These are phyloP conservation scores for Macaca mulatta DNA, from an alignment of 2,113 vertebrate genomes.

Conservation along the genomic window DNA sequence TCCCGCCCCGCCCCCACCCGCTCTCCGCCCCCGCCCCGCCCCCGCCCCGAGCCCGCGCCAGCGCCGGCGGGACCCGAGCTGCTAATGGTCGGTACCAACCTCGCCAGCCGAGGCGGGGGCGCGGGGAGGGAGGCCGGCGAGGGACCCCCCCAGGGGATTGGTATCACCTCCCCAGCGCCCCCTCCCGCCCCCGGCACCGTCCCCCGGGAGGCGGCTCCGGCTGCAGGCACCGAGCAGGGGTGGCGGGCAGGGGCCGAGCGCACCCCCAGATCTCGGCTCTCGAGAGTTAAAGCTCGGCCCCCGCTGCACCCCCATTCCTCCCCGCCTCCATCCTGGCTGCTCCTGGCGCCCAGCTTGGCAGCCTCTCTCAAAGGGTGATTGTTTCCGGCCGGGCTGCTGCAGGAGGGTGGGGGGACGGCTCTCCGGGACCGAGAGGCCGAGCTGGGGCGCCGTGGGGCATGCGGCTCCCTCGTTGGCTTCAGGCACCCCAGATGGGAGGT, in stretches of 20 bases:
- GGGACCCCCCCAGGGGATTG: conserved; percentile 66
- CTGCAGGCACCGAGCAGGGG: neutral
- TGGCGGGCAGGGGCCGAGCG: neutral
- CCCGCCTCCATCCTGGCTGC: conserved; percentile 62
- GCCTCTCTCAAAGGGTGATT: conserved; percentile 76
- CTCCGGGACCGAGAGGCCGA: neutral
- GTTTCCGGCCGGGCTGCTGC: conserved; percentile 60
- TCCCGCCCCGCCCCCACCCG: conserved; percentile 74
- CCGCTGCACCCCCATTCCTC: conserved; percentile 26
- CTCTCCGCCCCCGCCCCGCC: neutral
- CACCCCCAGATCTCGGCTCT: neutral
- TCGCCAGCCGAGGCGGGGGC: conserved; percentile 88
- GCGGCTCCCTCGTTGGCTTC: neutral
- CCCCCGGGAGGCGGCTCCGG: neutral
- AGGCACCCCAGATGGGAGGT: neutral
- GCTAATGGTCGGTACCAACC: conserved; percentile 92
- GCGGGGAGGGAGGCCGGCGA: conserved; percentile 31
- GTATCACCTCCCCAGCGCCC: conserved; percentile 53
- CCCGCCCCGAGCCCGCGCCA: conserved; percentile 7
- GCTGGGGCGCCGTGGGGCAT: neutral
- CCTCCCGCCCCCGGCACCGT: neutral
- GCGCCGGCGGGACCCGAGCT: conserved; percentile 81
- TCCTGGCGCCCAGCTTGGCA: conserved; percentile 65
- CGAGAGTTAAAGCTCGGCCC: conserved; percentile 23
- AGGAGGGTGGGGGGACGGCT: neutral